Conservation (phyloP, 2,888 invertebrate genomes). For the Ecliptopera silaceata region DNA sequence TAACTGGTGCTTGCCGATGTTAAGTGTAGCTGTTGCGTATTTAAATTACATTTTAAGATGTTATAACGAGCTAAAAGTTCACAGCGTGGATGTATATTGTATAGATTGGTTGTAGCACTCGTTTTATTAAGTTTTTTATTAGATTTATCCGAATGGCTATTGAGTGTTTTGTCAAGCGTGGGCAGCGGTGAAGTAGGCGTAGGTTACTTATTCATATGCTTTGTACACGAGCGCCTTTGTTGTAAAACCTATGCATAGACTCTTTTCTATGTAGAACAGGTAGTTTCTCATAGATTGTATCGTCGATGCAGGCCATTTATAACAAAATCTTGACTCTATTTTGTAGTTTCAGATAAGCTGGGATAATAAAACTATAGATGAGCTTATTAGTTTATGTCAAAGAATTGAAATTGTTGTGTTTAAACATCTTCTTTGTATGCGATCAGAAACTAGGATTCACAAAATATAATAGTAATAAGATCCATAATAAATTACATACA, state of each 20-base stretch:
- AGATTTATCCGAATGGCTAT: constrained; percentile 63
- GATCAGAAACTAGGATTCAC: neutral
- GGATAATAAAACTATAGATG: constrained; percentile 31
- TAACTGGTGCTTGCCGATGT: neutral
- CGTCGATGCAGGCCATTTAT: constrained; percentile 51
- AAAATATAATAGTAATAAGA: too few species aligned
- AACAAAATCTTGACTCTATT: constrained; percentile 42
- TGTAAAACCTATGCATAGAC: constrained; percentile 52
- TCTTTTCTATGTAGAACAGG: constrained; percentile 62
- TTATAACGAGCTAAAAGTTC: constrained; percentile 48
- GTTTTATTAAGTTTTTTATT: constrained; percentile 66
- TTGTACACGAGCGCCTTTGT: constrained; percentile 56
- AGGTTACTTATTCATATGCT: constrained; percentile 74
- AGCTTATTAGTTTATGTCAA: constrained; percentile 28
- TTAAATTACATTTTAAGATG: constrained; percentile 43
- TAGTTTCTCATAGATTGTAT: constrained; percentile 68
- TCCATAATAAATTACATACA: too few species aligned
- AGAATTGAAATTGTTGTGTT: constrained; percentile 3
- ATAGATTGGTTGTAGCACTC: constrained; percentile 51
- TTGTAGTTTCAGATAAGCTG: constrained; percentile 33
- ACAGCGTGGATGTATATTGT: constrained; percentile 49
- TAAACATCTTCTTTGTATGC: neutral
- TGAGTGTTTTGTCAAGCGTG: constrained; percentile 68
- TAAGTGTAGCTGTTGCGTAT: constrained; percentile 20
- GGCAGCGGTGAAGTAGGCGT: constrained; percentile 64